Base-by-base conservation (phyloP, 1,140 invertebrate species). In the Achroia grisella region DNA sequence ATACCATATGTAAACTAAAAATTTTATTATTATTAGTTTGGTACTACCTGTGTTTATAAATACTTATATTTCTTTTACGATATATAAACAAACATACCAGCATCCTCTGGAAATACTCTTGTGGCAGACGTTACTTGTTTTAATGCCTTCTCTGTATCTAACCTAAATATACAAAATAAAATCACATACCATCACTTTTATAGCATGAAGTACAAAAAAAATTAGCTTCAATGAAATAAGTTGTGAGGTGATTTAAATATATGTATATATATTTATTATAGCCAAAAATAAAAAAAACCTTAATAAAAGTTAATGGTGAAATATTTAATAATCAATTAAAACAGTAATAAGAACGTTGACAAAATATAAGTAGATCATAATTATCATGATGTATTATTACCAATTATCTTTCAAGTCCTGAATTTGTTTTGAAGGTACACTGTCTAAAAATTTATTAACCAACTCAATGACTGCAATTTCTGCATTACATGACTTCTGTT, bases 391-490 rank as follows among this genome's bases (percentile, higher is more conserved):
- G 6, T 23, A 23, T 23, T 12, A 29, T 56, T 63, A 81, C 91
- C 91, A 93, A 46, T 90, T 79, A 56, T 90, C 89, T 62, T 90
- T 90, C 0, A 87, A 52, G 35, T 88, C 83, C 52, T 89, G 73
- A 0, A 91, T 81, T 27, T 76, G 71, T 41, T 89, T 85, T 28
- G 88, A 85, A 30, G 85, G 82, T 13, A 91, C 85, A 27, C 87
- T 80, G 12, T 86, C 85, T 33, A 93, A 77, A 64, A 93, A 93
- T 71, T 90, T 90, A 57, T 93, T 89, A 29, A 94, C 91, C 9
- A 94, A 86, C 52, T 89, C 90, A 4, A 91, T 89, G 0, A 91
- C 90, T 23, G 90, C 89, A 39, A 89, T 86, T 66, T 94, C 92
- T 12, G 89, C 89, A 12, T 79, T 85, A 56, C 62, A 74, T 4